phyloP scores from a whole-genome alignment of 1,140 invertebrate genomes.

The Heliothis subflexa region DNA sequence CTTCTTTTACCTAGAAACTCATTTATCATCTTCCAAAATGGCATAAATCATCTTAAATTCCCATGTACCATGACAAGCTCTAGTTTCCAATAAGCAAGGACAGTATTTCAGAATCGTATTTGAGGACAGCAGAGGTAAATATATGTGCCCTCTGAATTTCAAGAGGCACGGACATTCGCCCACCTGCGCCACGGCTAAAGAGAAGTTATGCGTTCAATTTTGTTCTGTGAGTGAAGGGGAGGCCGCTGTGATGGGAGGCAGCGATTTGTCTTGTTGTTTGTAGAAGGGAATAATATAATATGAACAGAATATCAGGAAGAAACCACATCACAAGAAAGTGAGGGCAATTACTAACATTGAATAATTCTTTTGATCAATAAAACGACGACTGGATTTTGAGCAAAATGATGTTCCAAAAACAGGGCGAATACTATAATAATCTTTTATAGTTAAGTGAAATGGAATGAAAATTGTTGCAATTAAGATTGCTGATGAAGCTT shows the following conservation, averaged over 20 bases:
- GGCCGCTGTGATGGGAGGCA: not conserved
- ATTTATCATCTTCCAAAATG: not conserved
- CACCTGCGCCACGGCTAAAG: constrained; percentile 63
- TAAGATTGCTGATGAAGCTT: too few relatives aligned
- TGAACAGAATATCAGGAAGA: not conserved
- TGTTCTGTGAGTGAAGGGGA: constrained; percentile 48
- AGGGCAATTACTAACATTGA: too few relatives aligned
- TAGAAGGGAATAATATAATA: not conserved
- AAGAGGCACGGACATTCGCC: constrained; percentile 49
- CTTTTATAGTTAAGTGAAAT: too few relatives aligned
- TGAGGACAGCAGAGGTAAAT: constrained; percentile 48
- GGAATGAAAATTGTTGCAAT: too few relatives aligned
- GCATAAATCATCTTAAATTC: not conserved
- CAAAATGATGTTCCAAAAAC: too few relatives aligned
- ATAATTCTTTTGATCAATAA: too few relatives aligned
- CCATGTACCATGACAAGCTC: constrained; percentile 25
- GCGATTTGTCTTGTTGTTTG: constrained; percentile 8
- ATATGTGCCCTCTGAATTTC: constrained; percentile 53
- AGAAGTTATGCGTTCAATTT: constrained; percentile 74
- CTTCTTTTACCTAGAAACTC: not conserved
- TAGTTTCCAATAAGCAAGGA: constrained; percentile 52
- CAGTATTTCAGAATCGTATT: constrained; percentile 53
- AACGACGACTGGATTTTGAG: too few relatives aligned
- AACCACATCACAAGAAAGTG: too few relatives aligned
- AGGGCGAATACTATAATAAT: too few relatives aligned